Base-by-base conservation (phyloP, 2,888 invertebrate genomes). In the Chrysodeixis includens region DNA sequence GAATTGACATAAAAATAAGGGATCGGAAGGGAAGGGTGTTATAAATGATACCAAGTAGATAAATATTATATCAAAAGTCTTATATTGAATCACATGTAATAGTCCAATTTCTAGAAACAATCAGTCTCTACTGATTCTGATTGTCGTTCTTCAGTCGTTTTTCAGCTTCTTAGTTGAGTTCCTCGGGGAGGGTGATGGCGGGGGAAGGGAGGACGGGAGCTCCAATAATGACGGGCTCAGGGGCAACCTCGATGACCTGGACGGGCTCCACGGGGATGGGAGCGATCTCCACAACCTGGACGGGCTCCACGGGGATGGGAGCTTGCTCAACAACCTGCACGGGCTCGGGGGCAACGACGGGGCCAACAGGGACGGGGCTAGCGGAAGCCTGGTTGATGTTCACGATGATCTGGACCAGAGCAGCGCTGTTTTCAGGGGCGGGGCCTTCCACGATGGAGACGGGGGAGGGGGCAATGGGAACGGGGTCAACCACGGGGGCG, bases 401-500 rank as follows among this genome's bases (percentile, higher is more conserved):
- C 69, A 88, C 56, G 80, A 88, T 82, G 76, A 88, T 85, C 78
- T 87, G 86, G 49, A 87, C 85, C 40, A 85, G 76, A 32, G 84
- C 83, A 69, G 81, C 66, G 58, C 60, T 62, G 60, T 62, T 56
- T 53, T 40, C 40, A n/a, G 40, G 40, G 40, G 40, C n/a, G 40
- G 40, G 40, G 40, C 40, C 40, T 14, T 40, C 57, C 18, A 57
- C 55, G n/a, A 59, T 64, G 7, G 65, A n/a, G 30, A 63, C 56
- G 64, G 68, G 71, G 20, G 56, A 49, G 18, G 46, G 52, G 14
- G 22, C 32, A 20, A 59, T 30, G 40, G 40, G 40, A 8, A 18
- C 4, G 18, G 72, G 58, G 8, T n/a, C 7, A 6, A 14, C n/a
- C 0, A 40, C 40, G n/a, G 40, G 40, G 40, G n/a, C 7, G 55